Base-by-base conservation (phyloP, 1,140 invertebrate genomes). In the Brachionus calyciflorus region DNA sequence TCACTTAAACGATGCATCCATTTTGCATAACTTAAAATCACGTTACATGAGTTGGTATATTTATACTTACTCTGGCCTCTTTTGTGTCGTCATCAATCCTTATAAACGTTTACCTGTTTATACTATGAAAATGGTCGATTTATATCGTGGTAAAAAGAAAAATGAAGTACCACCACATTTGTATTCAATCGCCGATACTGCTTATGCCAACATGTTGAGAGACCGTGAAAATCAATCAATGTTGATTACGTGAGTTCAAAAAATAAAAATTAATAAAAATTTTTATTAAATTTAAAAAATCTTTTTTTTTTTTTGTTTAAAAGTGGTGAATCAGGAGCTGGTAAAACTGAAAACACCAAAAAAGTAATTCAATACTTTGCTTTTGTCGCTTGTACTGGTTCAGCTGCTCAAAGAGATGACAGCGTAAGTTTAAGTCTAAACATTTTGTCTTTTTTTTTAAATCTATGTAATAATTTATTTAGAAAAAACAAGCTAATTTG, bases 31-130 rank as follows among this genome's bases (percentile, higher is more conserved):
- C 88, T 90, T 99, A 88, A 95, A 94, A 88, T 90, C 93, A 88
- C 90, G 96, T 90, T 99, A 99, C 89, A 91, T 91, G 88, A 89
- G 90, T 88, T 92, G 95, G 86, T 91, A 98, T 82, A 99, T 99
- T 87, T 98, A 99, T 89, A 99, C 97, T 81, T 99, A 99, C 87
- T 99, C 97, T 82, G 96, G 96, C 85, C 91, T 99, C 84, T 99
- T 99, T 91, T 99, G 96, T 86, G 94, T 99, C 83, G 95, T 94
- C 82, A 97, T 99, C 90, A 99, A 99, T 88, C 96, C 96, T 80
- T 99, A 98, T 91, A 97, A 98, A 89, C 91, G 96, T 82, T 96
- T 93, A 88, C 96, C 96, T 81, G 97, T 99, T 85, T 99, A 99
- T 89, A 98, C 94, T 79, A 88, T 89, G 82, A 91, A 93, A 86